Base-by-base conservation (phyloP, 2,888 invertebrate species). In the Tanypteryx hageni region DNA sequence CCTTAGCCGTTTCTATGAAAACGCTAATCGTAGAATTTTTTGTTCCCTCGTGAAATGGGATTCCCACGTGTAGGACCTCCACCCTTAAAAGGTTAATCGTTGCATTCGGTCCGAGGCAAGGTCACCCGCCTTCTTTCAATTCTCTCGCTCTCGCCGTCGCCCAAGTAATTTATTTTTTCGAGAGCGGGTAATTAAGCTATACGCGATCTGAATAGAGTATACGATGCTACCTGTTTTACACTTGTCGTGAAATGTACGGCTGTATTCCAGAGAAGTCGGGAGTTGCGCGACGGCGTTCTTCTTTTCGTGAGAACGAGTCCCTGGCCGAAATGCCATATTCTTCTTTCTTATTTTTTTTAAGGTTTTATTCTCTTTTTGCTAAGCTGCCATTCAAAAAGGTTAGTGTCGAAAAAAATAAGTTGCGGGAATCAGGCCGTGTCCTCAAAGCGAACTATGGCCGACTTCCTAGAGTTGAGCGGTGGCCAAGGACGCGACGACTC, bases 331-430 rank as follows among this genome's bases (percentile, higher is more conserved):
- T 22, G 68, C 18, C 68, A 68, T 68, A 22, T 22, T 68, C 68
- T 22, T 9, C 68, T 18, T 9, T 0, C n/a, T 44, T 44, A 44
- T 44, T 44, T 44, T 44, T 44, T 44, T 44, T 44, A 3, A 22
- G 59, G 18, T 64, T 44, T 22, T 61, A 11, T 59, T 27, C 86
- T 64, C 31, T n/a, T 16, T 57, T 14, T 22, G 86, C 59, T 59
- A 86, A 86, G 59, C 61, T 86, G 86, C 61, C 86, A 86, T 86
- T 86, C 86, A 31, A 86, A 86, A 61, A 10, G 86, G 59, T 86
- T 86, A 44, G 59, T 31, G 61, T 22, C 61, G 86, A 13, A 59
- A 31, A 61, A 86, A 31, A 86, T n/a, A 22, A 5, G 86, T 58
- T 44, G 1, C 11, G 61, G 16, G 86, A 61, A 61, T 31, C 31